phyloP scores from a whole-genome alignment of 2,113 vertebrate genomes.

The Lepisosteus oculatus region DNA sequence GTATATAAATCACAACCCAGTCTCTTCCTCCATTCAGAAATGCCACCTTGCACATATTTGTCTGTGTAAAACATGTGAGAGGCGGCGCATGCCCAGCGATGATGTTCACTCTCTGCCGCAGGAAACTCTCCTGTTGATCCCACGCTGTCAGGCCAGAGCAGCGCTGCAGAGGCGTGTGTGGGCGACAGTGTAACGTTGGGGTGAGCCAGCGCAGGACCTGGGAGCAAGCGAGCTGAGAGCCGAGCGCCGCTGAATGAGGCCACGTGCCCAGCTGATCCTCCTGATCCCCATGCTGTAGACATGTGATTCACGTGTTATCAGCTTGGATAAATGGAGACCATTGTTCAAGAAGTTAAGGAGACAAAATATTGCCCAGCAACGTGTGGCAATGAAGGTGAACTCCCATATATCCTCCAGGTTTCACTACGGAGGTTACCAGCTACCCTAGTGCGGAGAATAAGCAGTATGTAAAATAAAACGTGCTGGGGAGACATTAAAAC shows the following conservation, averaged over 20 bases:
- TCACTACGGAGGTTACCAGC: too few species aligned
- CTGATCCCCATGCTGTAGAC: constrained; percentile 58
- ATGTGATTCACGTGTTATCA: constrained; percentile 51
- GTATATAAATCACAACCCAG: too few species aligned
- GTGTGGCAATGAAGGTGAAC: too few species aligned
- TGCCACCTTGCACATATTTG: too few species aligned
- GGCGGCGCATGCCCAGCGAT: too few species aligned
- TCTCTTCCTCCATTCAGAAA: too few species aligned
- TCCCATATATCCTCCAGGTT: too few species aligned
- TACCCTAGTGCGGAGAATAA: too few species aligned
- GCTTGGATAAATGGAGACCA: constrained; percentile 57
- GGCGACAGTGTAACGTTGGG: constrained; percentile 40
- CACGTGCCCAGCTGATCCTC: constrained; percentile 58
- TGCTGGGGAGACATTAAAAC: too few species aligned
- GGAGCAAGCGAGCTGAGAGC: constrained; percentile 56
- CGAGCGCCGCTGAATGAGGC: constrained; percentile 60
- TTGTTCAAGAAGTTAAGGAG: constrained; percentile 52
- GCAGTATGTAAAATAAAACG: too few species aligned
- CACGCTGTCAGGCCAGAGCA: constrained; percentile 36
- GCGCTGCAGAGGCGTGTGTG: constrained; percentile 32
- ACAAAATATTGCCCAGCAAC: background rate
- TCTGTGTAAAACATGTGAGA: too few species aligned
- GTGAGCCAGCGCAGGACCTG: constrained; percentile 51
- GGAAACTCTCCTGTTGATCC: constrained; percentile 39
- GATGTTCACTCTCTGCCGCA: too few species aligned